phyloP scores from a whole-genome alignment of 2,797 vertebrate genomes.

The Prunella strophiata region DNA sequence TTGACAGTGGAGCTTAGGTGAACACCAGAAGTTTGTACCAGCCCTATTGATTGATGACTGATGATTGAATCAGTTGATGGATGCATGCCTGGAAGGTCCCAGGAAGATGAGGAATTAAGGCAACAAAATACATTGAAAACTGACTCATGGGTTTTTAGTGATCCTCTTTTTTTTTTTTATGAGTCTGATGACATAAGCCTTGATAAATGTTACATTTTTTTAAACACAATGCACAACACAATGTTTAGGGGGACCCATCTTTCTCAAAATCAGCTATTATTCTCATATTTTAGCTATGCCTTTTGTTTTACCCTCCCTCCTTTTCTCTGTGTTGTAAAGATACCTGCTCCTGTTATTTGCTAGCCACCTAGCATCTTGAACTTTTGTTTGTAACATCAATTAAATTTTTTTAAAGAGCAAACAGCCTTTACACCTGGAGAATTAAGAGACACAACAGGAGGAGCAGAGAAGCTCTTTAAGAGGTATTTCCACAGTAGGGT shows the following conservation, averaged over 20 bases:
- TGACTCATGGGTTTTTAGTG: neutral
- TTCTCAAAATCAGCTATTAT: neutral
- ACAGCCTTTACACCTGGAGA: neutral
- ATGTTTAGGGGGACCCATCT: neutral
- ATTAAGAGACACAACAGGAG: neutral
- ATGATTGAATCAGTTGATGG: neutral
- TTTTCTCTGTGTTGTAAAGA: neutral
- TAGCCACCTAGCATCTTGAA: neutral
- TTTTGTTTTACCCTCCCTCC: neutral
- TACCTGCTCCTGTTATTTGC: neutral
- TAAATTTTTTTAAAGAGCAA: neutral
- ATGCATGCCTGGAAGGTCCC: neutral
- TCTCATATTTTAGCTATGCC: neutral
- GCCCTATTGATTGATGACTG: neutral
- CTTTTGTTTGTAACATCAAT: neutral
- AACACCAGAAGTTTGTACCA: neutral
- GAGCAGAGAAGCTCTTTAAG: neutral
- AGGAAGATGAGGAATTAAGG: neutral
- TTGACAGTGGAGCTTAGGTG: neutral
- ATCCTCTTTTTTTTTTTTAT: neutral
- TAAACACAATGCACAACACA: neutral
- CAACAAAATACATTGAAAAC: neutral
- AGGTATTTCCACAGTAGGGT: neutral
- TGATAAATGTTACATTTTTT: neutral
- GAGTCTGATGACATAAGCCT: neutral